phyloP scores from a whole-genome alignment of 1,140 invertebrate species.

The Rhynchophorus ferrugineus region DNA sequence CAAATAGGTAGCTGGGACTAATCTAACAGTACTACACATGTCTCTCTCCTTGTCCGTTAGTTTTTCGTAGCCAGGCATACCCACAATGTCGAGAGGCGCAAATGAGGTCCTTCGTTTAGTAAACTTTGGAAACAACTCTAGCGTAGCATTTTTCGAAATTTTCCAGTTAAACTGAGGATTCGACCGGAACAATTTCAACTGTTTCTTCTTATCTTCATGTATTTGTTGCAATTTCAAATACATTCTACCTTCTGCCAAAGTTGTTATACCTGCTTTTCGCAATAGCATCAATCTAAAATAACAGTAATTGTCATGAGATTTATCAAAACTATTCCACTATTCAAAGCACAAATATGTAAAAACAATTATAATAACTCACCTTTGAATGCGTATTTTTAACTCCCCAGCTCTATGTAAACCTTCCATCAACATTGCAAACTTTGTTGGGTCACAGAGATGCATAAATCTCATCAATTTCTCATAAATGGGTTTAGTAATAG shows the following conservation, averaged over 20 bases:
- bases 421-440: conserved; percentile 74
- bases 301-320: background rate
- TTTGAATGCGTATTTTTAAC: conserved; percentile 55
- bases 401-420: conserved; percentile 62
- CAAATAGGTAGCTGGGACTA: conserved; percentile 70
- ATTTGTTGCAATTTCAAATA: conserved; percentile 59
- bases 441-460: conserved; percentile 62
- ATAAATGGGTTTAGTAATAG: conserved; percentile 51
- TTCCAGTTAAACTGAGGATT: conserved; percentile 32
- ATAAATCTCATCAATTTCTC: conserved; percentile 63
- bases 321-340: conserved; percentile 2
- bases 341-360: background rate
- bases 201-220: conserved; percentile 49
- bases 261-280: conserved; percentile 62
- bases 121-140: conserved; percentile 20
- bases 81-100: conserved; percentile 66
- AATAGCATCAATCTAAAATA: conserved; percentile 53
- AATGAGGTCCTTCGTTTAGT: conserved; percentile 35
- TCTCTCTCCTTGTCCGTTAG: conserved; percentile 64
- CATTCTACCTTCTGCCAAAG: conserved; percentile 55
- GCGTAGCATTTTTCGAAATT: conserved; percentile 32
- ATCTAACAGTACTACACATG: conserved; percentile 64
- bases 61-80: conserved; percentile 71
- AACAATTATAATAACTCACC: conserved; percentile 28
- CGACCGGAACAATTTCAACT: conserved; percentile 40